Conservation (phyloP, 2,797 vertebrate species). For the Miichthys miiuy region DNA sequence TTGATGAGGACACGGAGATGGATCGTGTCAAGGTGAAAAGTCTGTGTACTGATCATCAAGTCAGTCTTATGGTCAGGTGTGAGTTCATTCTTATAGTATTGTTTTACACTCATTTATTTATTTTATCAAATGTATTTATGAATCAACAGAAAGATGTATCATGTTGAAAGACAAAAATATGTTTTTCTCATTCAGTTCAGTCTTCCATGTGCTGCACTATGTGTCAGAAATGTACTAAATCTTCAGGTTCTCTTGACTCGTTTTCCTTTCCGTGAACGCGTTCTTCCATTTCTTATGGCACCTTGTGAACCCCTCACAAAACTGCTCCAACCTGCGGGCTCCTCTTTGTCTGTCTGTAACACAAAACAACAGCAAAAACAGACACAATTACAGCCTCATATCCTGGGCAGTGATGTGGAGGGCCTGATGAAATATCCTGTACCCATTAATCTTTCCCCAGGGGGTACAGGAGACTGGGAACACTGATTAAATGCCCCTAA, state of each 20-base stretch:
- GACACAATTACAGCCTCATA: conserved; percentile 77
- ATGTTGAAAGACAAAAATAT: neutral
- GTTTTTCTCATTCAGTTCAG: neutral
- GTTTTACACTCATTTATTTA: neutral
- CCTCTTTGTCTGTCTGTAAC: conserved; percentile 75
- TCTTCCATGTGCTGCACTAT: neutral
- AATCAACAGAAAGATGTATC: neutral
- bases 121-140: neutral
- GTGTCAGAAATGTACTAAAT: conserved; percentile 2
- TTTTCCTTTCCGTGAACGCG: conserved; percentile 55
- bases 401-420: conserved; percentile 72
- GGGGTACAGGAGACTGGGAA: conserved; percentile 79
- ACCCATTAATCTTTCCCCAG: conserved; percentile 87
- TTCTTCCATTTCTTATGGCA: conserved; percentile 44
- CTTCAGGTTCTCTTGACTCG: conserved; percentile 57
- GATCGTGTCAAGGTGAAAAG: conserved; percentile 27
- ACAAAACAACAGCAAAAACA: conserved; percentile 70
- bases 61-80: neutral
- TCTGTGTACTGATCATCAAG: conserved; percentile 19
- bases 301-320: conserved; percentile 52
- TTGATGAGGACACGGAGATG: conserved; percentile 24
- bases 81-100: neutral
- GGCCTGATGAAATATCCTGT: conserved; percentile 84
- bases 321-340: conserved; percentile 46
- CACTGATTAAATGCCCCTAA: conserved; percentile 90